Conservation (phyloP, 2,797 vertebrate species). For the Peromyscus melanophrys region DNA sequence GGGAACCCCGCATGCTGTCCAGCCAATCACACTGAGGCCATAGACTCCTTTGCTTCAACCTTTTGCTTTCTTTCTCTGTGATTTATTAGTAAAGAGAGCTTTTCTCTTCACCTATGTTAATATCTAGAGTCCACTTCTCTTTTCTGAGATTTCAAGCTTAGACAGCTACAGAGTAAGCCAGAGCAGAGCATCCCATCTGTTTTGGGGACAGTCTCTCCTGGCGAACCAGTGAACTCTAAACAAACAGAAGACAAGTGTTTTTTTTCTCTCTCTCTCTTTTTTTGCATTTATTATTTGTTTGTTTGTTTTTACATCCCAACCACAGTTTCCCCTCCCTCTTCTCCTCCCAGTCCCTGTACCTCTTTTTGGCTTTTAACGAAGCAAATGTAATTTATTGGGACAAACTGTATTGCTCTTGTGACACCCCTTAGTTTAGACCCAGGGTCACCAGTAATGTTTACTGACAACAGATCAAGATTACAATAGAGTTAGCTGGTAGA, state of each 20-base stretch:
- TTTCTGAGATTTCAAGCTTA: conserved; percentile 60
- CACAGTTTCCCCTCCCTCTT: neutral
- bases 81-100: conserved; percentile 44
- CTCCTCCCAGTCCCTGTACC: neutral
- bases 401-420: conserved; percentile 52
- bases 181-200: conserved; percentile 5
- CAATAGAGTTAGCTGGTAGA: conserved; percentile 8
- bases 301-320: neutral
- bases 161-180: conserved; percentile 20
- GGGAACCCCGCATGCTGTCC: conserved; percentile 7
- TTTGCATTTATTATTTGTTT: neutral
- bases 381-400: conserved; percentile 22
- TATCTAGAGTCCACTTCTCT: conserved; percentile 30
- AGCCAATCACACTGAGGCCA: conserved; percentile 48
- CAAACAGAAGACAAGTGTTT: neutral
- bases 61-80: conserved; percentile 22
- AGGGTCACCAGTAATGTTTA: conserved; percentile 44
- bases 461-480: conserved; percentile 30
- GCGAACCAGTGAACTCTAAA: conserved; percentile 18
- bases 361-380: conserved; percentile 66
- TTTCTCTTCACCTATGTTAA: conserved; percentile 32
- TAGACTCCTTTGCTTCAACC: conserved; percentile 60
- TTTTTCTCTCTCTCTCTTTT: neutral
- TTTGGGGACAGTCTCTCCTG: conserved; percentile 22
- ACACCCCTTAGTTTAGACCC: conserved; percentile 56